Percentiles rank a stretch among this genome's conserved stretches.
Conservation (phyloP, 2,888 invertebrate species). For the Nomada lathburiana region DNA sequence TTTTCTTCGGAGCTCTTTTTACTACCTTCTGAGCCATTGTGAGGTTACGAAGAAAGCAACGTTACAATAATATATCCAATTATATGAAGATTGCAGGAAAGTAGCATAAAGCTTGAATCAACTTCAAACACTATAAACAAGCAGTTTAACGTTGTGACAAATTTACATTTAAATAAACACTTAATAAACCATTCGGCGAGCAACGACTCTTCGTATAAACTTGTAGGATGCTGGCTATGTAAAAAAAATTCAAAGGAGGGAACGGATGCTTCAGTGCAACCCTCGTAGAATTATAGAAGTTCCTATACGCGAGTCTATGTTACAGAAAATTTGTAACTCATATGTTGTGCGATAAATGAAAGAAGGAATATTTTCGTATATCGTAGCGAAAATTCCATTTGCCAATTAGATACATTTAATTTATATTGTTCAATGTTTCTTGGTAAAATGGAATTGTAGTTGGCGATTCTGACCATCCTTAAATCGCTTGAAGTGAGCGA, state of each 20-base stretch:
- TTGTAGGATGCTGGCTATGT: neutral
- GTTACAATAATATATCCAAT: neutral
- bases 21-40: conserved; percentile 76
- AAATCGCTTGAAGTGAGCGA: conserved; percentile 7
- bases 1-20: conserved; percentile 79
- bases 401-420: neutral
- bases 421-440: neutral
- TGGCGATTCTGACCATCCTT: neutral
- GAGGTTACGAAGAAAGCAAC: conserved; percentile 58
- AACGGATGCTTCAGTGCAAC: conserved; percentile 18
- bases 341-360: neutral
- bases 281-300: conserved; percentile 2
- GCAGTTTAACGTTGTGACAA: conserved; percentile 22
- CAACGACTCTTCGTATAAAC: neutral
- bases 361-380: neutral
- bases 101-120: neutral
- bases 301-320: conserved; percentile 17
- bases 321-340: neutral
- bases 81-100: neutral
- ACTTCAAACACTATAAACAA: neutral
- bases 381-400: neutral
- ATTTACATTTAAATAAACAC: conserved; percentile 24
- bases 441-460: neutral
- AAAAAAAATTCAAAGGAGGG: conserved; percentile 52
- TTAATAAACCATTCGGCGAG: neutral